phyloP scores from a whole-genome alignment of 2,113 vertebrate genomes.

The Trematocara stigmaticum region DNA sequence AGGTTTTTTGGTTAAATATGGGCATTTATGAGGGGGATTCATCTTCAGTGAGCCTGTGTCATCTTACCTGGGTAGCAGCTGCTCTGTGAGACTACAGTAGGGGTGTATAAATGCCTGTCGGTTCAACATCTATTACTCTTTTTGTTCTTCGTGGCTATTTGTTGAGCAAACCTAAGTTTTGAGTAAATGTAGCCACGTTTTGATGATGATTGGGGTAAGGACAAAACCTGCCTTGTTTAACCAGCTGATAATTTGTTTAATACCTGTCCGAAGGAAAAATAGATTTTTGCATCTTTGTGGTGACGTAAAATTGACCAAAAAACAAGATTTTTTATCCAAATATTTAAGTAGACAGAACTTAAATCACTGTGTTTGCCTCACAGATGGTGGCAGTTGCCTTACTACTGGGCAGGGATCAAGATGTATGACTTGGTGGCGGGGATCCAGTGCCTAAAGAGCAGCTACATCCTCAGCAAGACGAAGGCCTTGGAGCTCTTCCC shows the following conservation, averaged over 20 bases:
- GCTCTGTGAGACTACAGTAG: neutral
- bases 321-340: neutral
- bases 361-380: neutral
- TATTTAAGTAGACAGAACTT: neutral
- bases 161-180: neutral
- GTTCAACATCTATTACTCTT: neutral
- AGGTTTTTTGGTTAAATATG: neutral
- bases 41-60: neutral
- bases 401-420: constrained; percentile 97
- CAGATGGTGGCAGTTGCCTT: constrained; percentile 98
- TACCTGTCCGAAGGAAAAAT: neutral
- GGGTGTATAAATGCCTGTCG: neutral
- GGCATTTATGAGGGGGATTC: neutral
- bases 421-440: constrained; percentile 94
- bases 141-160: neutral
- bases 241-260: neutral
- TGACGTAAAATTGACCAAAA: neutral
- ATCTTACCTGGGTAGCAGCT: neutral
- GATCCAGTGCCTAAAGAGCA: constrained; percentile 89
- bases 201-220: neutral
- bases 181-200: neutral
- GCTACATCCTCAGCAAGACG: constrained; percentile 89
- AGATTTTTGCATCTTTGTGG: neutral
- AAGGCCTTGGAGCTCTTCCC: constrained; percentile 92
- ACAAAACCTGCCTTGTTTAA: neutral